Conservation (phyloP, 2,113 vertebrate genomes). For the Atherinomorus stipes region DNA sequence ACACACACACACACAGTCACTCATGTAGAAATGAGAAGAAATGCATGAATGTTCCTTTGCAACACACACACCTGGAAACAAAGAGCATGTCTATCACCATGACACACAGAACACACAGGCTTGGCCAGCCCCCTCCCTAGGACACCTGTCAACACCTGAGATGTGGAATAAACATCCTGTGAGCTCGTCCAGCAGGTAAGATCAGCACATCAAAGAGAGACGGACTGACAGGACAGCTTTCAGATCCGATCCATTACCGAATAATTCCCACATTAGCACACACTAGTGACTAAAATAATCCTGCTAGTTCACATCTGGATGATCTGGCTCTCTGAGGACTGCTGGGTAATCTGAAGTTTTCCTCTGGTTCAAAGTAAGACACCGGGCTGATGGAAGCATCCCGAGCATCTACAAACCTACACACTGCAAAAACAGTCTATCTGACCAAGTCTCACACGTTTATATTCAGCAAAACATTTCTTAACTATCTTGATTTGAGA, state of each 20-base stretch:
- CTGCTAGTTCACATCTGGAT: background rate
- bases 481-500: too few species aligned
- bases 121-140: slow-evolving; percentile 11
- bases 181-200: slow-evolving; percentile 72
- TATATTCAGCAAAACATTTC: too few species aligned
- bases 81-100: slow-evolving; percentile 72
- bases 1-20: slow-evolving; percentile 38
- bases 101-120: slow-evolving; percentile 28
- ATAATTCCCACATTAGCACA: background rate
- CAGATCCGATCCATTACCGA: background rate
- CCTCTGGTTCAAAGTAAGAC: too few species aligned
- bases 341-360: too few species aligned
- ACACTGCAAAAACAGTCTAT: too few species aligned
- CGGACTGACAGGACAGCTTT: background rate
- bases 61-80: slow-evolving; percentile 71
- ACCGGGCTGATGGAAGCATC: too few species aligned
- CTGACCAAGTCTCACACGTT: too few species aligned
- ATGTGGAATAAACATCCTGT: slow-evolving; percentile 78
- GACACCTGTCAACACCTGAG: slow-evolving; percentile 81
- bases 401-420: too few species aligned
- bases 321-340: background rate
- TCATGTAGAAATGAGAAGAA: slow-evolving; percentile 32
- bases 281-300: background rate
- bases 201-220: slow-evolving; percentile 65
- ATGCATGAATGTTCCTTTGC: slow-evolving; percentile 52